phyloP scores from a whole-genome alignment of 2,797 vertebrate species.

The Pipistrellus kuhlii region DNA sequence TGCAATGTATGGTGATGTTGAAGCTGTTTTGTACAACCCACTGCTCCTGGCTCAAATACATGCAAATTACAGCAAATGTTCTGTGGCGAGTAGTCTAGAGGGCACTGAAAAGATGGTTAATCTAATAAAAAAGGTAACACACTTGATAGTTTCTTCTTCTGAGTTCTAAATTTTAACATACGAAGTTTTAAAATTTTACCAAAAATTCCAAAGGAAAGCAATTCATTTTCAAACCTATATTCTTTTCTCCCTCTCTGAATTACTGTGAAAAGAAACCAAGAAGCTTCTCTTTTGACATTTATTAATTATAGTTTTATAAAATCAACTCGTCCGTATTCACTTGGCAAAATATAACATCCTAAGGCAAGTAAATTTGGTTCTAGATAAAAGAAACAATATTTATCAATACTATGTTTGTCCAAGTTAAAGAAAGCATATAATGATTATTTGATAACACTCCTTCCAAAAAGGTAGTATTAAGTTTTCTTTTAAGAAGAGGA shows the following conservation, averaged over 20 bases:
- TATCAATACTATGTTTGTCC: not conserved
- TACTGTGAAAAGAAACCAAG: constrained; percentile 25
- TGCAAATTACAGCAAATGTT: constrained; percentile 33
- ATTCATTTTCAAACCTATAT: constrained; percentile 23
- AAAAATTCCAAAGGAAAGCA: constrained; percentile 32
- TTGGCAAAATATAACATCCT: constrained; percentile 25
- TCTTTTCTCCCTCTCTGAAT: constrained; percentile 26
- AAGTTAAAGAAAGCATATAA: constrained; percentile 23
- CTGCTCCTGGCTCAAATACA: constrained; percentile 56
- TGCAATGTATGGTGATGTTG: constrained; percentile 43
- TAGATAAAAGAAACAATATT: constrained; percentile 32
- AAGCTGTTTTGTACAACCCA: constrained; percentile 65
- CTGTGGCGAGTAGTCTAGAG: not conserved
- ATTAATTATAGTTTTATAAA: constrained; percentile 31
- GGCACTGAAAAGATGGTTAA: not conserved
- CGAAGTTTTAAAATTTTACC: not conserved
- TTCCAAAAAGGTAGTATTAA: constrained; percentile 1
- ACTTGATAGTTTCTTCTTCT: not conserved
- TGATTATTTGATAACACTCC: not conserved
- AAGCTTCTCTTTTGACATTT: not conserved
- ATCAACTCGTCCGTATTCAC: not conserved
- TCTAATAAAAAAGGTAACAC: not conserved
- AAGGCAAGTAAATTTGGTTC: constrained; percentile 36
- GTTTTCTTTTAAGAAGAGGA: constrained; percentile 43
- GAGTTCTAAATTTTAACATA: constrained; percentile 43